Percentiles rank a stretch among this genome's conserved stretches.
phyloP scores from a whole-genome alignment of 2,113 vertebrate species.

The Alethe castanea region DNA sequence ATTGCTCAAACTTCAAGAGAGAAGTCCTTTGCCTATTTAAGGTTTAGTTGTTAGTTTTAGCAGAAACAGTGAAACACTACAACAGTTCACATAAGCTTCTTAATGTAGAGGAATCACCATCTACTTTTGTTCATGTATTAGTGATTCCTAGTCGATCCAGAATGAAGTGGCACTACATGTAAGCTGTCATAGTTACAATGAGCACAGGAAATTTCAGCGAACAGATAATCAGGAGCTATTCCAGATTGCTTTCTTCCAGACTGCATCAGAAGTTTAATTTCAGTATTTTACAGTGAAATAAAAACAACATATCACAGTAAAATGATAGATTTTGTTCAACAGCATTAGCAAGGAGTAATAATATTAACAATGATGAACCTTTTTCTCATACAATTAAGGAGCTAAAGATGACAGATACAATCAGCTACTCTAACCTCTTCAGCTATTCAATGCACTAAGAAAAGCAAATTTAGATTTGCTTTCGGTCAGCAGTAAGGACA shows the following conservation, averaged over 20 bases:
- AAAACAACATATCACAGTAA: not conserved
- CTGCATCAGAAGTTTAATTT: not conserved
- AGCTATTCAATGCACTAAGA: not conserved
- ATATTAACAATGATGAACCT: slow-evolving; percentile 2
- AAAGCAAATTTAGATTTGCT: not conserved
- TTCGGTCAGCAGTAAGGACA: not conserved
- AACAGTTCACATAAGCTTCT: not conserved
- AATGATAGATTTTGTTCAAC: not conserved
- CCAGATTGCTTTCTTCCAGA: not conserved
- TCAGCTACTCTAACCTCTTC: not conserved
- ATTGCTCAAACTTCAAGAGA: not conserved
- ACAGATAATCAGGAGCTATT: not conserved
- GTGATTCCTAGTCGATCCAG: not conserved
- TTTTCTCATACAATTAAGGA: not conserved
- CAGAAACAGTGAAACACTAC: not conserved
- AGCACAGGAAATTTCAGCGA: not conserved
- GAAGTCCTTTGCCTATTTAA: not conserved
- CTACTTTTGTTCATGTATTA: not conserved
- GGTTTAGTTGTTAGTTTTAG: not conserved
- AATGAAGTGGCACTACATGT: not conserved
- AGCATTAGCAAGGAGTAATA: not conserved
- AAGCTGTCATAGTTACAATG: not conserved
- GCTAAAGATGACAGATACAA: slow-evolving; percentile 15
- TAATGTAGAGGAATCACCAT: not conserved
- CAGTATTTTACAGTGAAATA: slow-evolving; percentile 14